Conservation (phyloP, 2,797 vertebrate species). For the Pseudotriccus pelzelni region DNA sequence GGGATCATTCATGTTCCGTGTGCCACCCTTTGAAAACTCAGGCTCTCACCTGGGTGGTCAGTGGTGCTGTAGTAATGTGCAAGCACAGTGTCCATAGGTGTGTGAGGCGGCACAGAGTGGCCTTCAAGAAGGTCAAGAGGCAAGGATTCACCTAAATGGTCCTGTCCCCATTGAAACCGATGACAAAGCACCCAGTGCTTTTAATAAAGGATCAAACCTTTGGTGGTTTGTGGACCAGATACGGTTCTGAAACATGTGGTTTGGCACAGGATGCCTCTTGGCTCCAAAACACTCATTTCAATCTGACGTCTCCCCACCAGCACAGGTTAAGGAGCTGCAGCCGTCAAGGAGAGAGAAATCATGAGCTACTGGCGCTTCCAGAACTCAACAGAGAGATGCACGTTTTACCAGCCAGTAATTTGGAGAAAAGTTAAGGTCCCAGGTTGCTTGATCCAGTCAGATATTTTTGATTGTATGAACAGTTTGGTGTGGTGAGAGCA, state of each 20-base stretch:
- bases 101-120: neutral
- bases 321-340: neutral
- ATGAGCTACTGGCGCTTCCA: neutral
- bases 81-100: neutral
- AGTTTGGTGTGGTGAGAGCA: neutral
- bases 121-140: conserved; percentile 46
- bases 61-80: neutral
- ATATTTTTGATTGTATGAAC: neutral
- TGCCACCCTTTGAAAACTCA: neutral
- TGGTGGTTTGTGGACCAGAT: conserved; percentile 6
- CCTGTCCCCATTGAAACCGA: neutral
- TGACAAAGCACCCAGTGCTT: conserved; percentile 46
- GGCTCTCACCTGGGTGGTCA: neutral
- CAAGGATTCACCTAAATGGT: neutral
- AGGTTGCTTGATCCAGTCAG: neutral
- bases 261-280: conserved; percentile 2
- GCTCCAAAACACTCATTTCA: neutral
- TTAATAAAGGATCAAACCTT: conserved; percentile 46
- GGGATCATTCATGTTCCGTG: accelerated
- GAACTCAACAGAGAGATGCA: neutral
- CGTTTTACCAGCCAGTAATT: neutral
- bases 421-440: neutral
- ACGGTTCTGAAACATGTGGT: neutral
- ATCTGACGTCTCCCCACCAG: neutral
- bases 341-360: neutral